Evolutionary conservation across 1,140 invertebrate genomes (phyloP).

Genomic region (Drosophila baimaii): DNA sequence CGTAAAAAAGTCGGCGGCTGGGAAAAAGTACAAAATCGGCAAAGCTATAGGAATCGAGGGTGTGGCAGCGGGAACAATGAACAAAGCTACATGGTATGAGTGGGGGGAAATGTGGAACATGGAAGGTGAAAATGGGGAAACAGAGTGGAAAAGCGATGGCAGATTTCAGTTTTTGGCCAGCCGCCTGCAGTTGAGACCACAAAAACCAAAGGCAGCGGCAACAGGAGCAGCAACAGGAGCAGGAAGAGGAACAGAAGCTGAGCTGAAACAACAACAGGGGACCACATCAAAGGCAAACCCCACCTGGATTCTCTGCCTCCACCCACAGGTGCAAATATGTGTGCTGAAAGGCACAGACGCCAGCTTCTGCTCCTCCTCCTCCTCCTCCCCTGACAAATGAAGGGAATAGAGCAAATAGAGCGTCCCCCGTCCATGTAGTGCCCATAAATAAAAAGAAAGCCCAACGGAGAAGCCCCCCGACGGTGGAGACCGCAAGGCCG

Average conservation of each 20-base stretch:
- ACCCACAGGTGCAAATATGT: conserved; percentile 61
- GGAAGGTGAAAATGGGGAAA: conserved; percentile 7
- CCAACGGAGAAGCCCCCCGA: conserved; percentile 13
- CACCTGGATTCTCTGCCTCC: conserved; percentile 15
- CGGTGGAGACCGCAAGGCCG: conserved; percentile 30
- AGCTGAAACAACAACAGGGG: conserved; percentile 47
- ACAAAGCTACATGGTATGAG: conserved; percentile 34
- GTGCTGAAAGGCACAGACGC: conserved; percentile 28
- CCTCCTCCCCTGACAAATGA: conserved; percentile 51
- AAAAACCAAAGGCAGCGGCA: conserved; percentile 26
- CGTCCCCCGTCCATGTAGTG: neutral
- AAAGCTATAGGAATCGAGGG: conserved; percentile 21
- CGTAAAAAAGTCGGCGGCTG: neutral
- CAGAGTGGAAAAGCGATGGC: conserved; percentile 30
- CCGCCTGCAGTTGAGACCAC: conserved; percentile 57
- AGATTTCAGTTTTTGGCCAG: conserved; percentile 48
- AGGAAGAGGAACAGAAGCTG: neutral
- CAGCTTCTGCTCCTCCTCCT: conserved; percentile 14
- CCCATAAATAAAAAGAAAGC: conserved; percentile 61
- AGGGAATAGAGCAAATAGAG: conserved; percentile 25
- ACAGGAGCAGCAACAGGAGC: conserved; percentile 8
- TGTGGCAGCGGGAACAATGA: conserved; percentile 40
- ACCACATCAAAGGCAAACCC: conserved; percentile 65
- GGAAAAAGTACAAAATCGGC: conserved; percentile 15
- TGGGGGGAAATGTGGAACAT: neutral